Conservation (phyloP, 2,888 invertebrate species). For the Noctuana brunneofusca region DNA sequence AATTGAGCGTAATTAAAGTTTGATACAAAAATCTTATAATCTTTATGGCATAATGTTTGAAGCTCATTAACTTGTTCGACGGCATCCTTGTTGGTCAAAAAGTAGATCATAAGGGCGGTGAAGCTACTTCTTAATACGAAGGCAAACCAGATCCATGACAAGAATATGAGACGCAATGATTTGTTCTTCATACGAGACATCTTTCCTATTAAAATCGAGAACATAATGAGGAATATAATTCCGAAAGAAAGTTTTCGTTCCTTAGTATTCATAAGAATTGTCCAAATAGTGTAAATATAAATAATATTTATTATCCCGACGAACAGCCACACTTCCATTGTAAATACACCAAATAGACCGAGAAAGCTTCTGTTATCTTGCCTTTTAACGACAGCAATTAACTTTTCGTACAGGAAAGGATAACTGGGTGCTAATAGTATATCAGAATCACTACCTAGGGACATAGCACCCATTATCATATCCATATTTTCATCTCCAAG, state of each 20-base stretch:
- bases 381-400: constrained; percentile 15
- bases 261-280: background rate
- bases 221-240: background rate
- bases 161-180: background rate
- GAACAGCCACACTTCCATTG: constrained; percentile 7
- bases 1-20: constrained; percentile 6
- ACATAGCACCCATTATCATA: constrained; percentile 11
- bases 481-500: constrained; percentile 9
- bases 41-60: background rate
- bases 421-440: constrained; percentile 2
- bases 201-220: constrained; percentile 16
- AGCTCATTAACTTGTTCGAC: constrained; percentile 2
- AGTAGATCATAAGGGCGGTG: constrained; percentile 8
- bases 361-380: background rate
- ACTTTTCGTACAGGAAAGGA: constrained; percentile 11
- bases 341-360: background rate
- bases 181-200: background rate
- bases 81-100: constrained; percentile 1
- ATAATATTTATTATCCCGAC: constrained; percentile 2
- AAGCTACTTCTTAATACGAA: constrained; percentile 1
- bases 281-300: constrained; percentile 10
- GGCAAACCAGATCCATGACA: constrained; percentile 19
- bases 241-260: background rate
- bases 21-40: constrained; percentile 15
- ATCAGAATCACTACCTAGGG: background rate